phyloP scores from a whole-genome alignment of 2,888 invertebrate species.

The Drosophila quinaria region DNA sequence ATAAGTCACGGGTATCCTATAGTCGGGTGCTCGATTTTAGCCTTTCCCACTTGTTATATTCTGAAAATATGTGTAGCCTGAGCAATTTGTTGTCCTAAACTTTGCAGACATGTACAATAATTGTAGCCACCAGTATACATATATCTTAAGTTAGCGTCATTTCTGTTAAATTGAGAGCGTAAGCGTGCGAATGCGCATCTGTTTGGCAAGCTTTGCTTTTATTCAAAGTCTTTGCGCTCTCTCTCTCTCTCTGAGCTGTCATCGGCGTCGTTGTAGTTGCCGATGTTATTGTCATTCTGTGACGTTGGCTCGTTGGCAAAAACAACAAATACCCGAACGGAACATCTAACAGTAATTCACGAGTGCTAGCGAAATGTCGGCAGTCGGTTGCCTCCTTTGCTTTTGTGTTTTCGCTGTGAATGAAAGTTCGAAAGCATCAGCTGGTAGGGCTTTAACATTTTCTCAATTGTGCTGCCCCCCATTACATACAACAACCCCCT shows the following conservation, averaged over 20 bases:
- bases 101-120: neutral
- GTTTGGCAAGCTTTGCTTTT: slow-evolving; percentile 60
- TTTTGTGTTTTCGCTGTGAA: slow-evolving; percentile 75
- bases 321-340: slow-evolving; percentile 42
- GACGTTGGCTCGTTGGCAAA: slow-evolving; percentile 53
- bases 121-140: slow-evolving; percentile 53
- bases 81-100: neutral
- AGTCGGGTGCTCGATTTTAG: too few species aligned
- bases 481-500: neutral
- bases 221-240: slow-evolving; percentile 55
- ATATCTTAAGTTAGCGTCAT: slow-evolving; percentile 27
- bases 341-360: slow-evolving; percentile 18
- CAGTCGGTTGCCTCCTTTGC: slow-evolving; percentile 41
- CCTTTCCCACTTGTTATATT: too few species aligned
- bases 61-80: neutral
- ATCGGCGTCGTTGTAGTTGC: slow-evolving; percentile 20
- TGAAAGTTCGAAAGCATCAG: slow-evolving; percentile 78
- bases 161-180: slow-evolving; percentile 32
- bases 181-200: slow-evolving; percentile 76
- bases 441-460: slow-evolving; percentile 72
- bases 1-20: too few species aligned
- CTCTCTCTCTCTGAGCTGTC: slow-evolving; percentile 26
- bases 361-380: slow-evolving; percentile 46
- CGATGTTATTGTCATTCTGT: slow-evolving; percentile 52
- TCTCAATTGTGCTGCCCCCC: slow-evolving; percentile 66